phyloP scores from a whole-genome alignment of 1,140 invertebrate species.

The Hirudo medicinalis region DNA sequence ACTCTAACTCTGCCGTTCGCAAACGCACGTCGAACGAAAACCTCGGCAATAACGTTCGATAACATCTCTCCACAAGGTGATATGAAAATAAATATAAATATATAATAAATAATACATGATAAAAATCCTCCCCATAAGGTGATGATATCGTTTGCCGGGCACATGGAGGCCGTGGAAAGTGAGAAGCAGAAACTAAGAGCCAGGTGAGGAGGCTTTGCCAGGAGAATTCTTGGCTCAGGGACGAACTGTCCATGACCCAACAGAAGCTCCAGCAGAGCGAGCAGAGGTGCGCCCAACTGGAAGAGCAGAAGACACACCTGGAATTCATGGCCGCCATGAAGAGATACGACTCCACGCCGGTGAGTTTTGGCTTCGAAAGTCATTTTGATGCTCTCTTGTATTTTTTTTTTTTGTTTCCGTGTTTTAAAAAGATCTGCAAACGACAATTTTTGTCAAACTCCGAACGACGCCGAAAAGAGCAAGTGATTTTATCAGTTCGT shows the following conservation, averaged over 20 bases:
- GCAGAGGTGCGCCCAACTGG: conserved; percentile 71
- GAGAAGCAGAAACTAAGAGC: conserved; percentile 97
- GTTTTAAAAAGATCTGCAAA: too few species aligned
- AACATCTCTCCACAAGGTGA: background rate
- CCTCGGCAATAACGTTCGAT: background rate
- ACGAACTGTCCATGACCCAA: conserved; percentile 92
- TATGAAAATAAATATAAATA: too few species aligned
- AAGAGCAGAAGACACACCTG: conserved; percentile 94
- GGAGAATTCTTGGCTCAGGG: conserved; percentile 96
- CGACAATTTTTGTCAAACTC: too few species aligned
- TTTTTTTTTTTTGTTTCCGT: too few species aligned
- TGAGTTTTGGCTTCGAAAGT: background rate
- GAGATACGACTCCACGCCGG: conserved; percentile 69
- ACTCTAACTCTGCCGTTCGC: too few species aligned
- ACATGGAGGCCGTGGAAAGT: conserved; percentile 89
- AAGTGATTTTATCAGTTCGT: too few species aligned
- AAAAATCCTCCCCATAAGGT: conserved; percentile 57
- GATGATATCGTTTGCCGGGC: conserved; percentile 88
- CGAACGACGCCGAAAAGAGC: too few species aligned
- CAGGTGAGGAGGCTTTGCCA: conserved; percentile 71
- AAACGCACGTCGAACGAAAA: background rate
- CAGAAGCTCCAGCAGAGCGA: conserved; percentile 67
- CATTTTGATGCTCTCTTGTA: too few species aligned
- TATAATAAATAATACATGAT: too few species aligned
- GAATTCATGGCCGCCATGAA: conserved; percentile 94